These are phyloP conservation scores for Apogon hyalosoma DNA, from an alignment of 2,797 vertebrate species.

Conservation along the genomic window DNA sequence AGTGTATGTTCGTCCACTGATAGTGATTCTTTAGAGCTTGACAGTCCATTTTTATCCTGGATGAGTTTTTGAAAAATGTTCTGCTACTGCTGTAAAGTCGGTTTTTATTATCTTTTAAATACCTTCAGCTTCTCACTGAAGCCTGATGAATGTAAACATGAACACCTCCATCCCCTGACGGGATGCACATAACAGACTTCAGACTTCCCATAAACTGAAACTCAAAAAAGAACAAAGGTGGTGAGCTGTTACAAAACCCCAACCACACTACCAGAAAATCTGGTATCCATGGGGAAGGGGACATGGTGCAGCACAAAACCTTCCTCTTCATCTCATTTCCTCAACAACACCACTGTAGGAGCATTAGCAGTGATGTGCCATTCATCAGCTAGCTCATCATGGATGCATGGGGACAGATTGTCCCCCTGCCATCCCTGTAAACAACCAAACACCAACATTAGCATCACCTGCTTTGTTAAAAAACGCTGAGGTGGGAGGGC, in stretches of 20 bases:
- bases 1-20: no score
- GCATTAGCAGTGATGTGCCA: conserved; percentile 60
- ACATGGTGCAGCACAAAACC: conserved; percentile 26
- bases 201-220: conserved; percentile 41
- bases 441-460: conserved; percentile 57
- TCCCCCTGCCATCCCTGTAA: conserved; percentile 58
- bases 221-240: conserved; percentile 36
- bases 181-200: conserved; percentile 24
- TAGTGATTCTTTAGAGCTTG: no score
- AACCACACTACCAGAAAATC: conserved; percentile 44
- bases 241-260: conserved; percentile 43
- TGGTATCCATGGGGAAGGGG: conserved; percentile 28
- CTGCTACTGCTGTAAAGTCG: no score
- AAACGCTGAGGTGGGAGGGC: conserved; percentile 32
- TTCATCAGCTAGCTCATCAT: conserved; percentile 65
- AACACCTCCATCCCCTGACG: conserved; percentile 13
- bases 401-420: conserved; percentile 67
- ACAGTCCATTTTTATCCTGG: no score
- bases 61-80: no score
- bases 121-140: not conserved
- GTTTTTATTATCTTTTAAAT: no score
- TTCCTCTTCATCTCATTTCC: conserved; percentile 54
- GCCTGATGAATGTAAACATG: conserved; percentile 29
- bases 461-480: conserved; percentile 61
- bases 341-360: conserved; percentile 47